Conservation (phyloP, 2,113 vertebrate genomes). For the Phylloscopus trochilus region DNA sequence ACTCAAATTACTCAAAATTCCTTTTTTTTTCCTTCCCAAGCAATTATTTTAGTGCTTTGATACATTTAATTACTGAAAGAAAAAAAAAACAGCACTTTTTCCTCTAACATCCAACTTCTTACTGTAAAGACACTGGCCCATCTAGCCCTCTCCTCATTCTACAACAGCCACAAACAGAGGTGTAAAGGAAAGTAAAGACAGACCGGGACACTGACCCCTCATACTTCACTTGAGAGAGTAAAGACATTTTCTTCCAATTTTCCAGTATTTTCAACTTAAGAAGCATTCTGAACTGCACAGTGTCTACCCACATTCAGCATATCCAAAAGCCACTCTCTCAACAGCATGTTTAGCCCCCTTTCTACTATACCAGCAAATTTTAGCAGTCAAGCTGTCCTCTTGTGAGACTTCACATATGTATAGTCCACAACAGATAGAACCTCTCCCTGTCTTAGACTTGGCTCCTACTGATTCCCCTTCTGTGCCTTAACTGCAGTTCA, state of each 20-base stretch:
- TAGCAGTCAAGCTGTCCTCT: background rate
- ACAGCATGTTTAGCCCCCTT: background rate
- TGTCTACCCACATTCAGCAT: background rate
- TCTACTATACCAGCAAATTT: background rate
- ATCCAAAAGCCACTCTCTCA: background rate
- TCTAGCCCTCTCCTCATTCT: background rate
- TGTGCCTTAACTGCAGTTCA: background rate
- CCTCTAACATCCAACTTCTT: background rate
- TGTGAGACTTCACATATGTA: background rate
- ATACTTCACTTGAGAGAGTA: background rate
- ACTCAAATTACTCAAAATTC: background rate
- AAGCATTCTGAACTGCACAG: background rate
- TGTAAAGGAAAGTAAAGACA: background rate
- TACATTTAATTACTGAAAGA: background rate
- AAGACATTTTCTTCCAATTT: background rate
- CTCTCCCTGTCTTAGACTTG: background rate
- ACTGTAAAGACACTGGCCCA: background rate
- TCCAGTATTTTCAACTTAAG: background rate
- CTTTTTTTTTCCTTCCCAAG: background rate
- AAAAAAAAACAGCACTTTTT: background rate
- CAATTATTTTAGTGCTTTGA: background rate
- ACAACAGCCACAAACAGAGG: background rate
- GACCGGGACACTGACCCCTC: background rate
- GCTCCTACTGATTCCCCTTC: background rate
- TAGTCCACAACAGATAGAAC: accelerated